Evolutionary conservation across 2,797 vertebrate species (phyloP).

Genomic region (Microctenopoma lineatum): DNA sequence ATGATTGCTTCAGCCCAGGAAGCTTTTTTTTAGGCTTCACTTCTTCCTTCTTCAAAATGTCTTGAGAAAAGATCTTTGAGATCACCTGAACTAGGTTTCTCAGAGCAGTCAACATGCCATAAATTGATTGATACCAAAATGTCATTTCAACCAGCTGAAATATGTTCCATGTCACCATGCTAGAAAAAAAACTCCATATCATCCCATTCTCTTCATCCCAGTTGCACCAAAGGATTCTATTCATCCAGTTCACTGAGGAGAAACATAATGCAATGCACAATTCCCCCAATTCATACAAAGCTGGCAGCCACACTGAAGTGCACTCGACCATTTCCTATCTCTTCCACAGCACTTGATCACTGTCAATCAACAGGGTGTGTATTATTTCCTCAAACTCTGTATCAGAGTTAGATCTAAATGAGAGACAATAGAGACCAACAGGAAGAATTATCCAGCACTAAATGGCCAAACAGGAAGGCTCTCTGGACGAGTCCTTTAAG

Average conservation of each 20-base stretch:
- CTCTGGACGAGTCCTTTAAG: constrained; percentile 40
- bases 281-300: constrained; percentile 69
- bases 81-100: constrained; percentile 3
- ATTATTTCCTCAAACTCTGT: constrained; percentile 47
- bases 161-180: background rate
- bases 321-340: constrained; percentile 52
- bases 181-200: constrained; percentile 24
- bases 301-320: constrained; percentile 38
- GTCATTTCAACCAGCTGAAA: constrained; percentile 1
- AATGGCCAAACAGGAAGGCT: constrained; percentile 67
- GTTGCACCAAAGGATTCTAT: constrained; percentile 52
- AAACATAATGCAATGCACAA: constrained; percentile 63
- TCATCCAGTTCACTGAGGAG: constrained; percentile 55
- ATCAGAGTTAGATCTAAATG: constrained; percentile 59
- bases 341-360: constrained; percentile 28
- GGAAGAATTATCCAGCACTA: constrained; percentile 57
- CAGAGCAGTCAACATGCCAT: too few species aligned
- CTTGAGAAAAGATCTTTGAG: background rate
- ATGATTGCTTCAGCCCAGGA: background rate
- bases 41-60: constrained; percentile 6
- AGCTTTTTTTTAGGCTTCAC: background rate
- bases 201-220: constrained; percentile 22
- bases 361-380: constrained; percentile 32
- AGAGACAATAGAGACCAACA: constrained; percentile 66
- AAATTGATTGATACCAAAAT: accelerated